Base-by-base conservation (phyloP, 2,113 vertebrate species). In the Cyanoramphus novaezelandiae region DNA sequence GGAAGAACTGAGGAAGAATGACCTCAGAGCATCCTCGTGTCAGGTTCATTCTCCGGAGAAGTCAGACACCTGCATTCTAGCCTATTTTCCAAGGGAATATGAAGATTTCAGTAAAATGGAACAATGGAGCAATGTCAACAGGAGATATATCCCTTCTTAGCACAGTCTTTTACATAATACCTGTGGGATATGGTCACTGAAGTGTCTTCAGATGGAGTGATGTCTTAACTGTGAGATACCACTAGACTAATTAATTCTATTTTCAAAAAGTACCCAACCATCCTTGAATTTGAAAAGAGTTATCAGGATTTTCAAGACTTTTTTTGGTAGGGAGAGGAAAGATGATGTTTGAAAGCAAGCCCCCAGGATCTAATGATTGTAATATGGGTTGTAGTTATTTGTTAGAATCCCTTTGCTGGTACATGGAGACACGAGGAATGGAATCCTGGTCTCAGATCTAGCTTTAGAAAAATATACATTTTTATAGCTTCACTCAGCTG, bases 91-190 rank as follows among this genome's bases (percentile, higher is more conserved):
- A 60, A 35, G 12, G 39, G 13, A 75, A 63, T 82, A 52, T 1
- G 10, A 75, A 21, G 50, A 53, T 82, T 93, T 94, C 75, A 64
- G 49, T 67, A 86, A 96, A 94, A 94, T 93, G 77, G 83, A 93
- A 24, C 83, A 95, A 91, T 52, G 65, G 81, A 93, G 33, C 80
- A 95, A 91, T 41, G 65, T 86, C 69, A 84, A 46, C 43, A 78
- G 68, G n/a, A 72, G 29, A 64, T 7, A 55, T 16, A 63, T 39
- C 16, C 20, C 10, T 63, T 28, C 64, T 74, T 19, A 67, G 68
- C 83, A 67, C 4, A 67, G 8, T 11, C 10, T 68, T 93, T 88
- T 78, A 64, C 39, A 28, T 64, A 67, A 83, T 55, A 60, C 27
- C 31, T 81, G 33, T 78, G 81, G 23, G 39, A 75, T 52, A 33